Evolutionary conservation across 2,113 vertebrate species (phyloP).

Genomic region (Tor tambroides): DNA sequence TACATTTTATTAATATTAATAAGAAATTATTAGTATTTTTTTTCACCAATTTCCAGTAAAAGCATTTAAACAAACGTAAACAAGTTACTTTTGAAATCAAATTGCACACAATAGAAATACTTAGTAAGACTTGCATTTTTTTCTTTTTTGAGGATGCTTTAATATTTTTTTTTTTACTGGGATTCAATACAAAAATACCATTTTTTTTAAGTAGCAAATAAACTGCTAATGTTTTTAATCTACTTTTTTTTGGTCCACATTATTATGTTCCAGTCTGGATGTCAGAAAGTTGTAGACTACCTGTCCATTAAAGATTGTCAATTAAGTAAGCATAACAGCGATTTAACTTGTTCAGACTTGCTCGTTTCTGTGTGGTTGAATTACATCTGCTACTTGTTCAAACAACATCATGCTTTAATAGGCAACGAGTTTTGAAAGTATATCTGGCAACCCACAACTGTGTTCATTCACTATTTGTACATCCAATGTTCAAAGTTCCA

Average conservation of each 20-base stretch:
- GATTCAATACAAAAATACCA: neutral
- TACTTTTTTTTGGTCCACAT: too few species aligned
- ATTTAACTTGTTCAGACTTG: neutral
- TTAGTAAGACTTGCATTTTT: too few species aligned
- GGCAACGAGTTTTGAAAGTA: neutral
- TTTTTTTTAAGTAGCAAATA: neutral
- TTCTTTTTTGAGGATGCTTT: neutral
- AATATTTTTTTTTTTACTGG: neutral
- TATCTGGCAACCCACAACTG: constrained; percentile 33
- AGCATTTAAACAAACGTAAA: neutral
- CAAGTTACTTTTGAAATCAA: neutral
- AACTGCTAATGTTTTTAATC: neutral
- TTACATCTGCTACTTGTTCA: neutral
- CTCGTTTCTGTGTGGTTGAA: neutral
- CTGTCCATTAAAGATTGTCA: too few species aligned
- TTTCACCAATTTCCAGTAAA: neutral
- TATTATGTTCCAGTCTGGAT: too few species aligned
- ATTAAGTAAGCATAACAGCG: too few species aligned
- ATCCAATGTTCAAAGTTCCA: neutral
- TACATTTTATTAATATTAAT: neutral
- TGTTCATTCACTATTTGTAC: constrained; percentile 9
- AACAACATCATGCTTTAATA: neutral
- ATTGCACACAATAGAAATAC: neutral
- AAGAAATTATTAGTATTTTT: neutral
- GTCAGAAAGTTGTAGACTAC: too few species aligned